Conservation (phyloP, 53 echinoderm and acorn worm species). For the Pentamera pediparva region DNA sequence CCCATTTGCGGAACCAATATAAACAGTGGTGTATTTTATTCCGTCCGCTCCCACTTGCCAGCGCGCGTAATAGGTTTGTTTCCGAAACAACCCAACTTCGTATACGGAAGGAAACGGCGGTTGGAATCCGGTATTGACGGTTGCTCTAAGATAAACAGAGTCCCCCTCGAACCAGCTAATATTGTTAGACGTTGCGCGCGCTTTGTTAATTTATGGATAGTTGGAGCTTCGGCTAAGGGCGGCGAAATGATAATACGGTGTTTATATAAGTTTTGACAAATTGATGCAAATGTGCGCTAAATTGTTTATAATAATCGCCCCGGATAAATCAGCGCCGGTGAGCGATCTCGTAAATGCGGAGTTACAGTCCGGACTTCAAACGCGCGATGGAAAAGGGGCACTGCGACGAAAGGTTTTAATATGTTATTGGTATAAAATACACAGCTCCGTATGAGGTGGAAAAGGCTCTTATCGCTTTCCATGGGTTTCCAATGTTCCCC, state of each 20-base stretch:
- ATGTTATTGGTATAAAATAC: too few relatives aligned
- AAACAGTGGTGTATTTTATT: too few relatives aligned
- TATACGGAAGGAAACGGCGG: background rate
- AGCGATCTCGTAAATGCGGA: constrained; percentile 7
- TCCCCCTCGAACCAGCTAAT: background rate
- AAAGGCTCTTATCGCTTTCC: too few relatives aligned
- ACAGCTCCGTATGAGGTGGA: too few relatives aligned
- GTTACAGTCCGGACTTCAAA: too few relatives aligned
- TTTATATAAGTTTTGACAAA: constrained; percentile 31
- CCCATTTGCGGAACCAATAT: too few relatives aligned
- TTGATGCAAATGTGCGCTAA: constrained; percentile 32
- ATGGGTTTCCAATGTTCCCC: too few relatives aligned
- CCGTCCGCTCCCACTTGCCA: too few relatives aligned
- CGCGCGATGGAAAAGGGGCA: background rate
- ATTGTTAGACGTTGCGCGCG: background rate
- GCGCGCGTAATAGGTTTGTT: too few relatives aligned
- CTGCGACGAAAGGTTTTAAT: background rate
- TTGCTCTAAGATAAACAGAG: background rate
- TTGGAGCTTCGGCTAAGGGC: background rate
- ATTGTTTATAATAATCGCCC: constrained; percentile 24
- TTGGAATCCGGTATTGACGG: background rate
- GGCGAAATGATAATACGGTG: constrained; percentile 6
- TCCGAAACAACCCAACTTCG: background rate
- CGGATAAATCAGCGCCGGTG: constrained; percentile 3
- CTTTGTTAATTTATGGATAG: constrained; percentile 21